A percentile compares a stretch with the other conserved stretches of the same genome.
Evolutionary conservation across 2,888 invertebrate species (phyloP).

Genomic region (Allygus modestus): DNA sequence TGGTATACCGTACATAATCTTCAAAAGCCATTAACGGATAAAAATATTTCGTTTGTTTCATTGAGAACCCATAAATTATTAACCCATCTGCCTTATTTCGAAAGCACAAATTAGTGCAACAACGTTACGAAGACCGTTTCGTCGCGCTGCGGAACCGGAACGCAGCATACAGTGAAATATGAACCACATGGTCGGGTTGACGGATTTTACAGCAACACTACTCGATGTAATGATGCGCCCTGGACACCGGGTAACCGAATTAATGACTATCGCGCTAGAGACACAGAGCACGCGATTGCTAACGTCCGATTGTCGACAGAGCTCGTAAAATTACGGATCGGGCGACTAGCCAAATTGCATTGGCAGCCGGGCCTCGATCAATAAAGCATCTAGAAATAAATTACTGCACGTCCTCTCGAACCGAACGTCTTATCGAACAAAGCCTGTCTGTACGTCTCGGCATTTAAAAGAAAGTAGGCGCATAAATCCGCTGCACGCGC

Average conservation of each 20-base stretch:
- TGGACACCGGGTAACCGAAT: neutral
- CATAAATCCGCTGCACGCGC: neutral
- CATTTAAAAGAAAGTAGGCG: conserved; percentile 30
- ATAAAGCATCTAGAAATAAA: conserved; percentile 54
- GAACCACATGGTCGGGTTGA: neutral
- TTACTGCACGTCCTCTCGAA: conserved; percentile 24
- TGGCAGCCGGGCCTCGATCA: conserved; percentile 34
- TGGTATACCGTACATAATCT: too few species aligned
- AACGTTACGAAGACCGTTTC: neutral
- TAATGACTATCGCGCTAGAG: neutral
- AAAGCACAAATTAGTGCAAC: neutral
- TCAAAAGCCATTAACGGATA: too few species aligned
- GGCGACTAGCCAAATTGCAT: conserved; percentile 42
- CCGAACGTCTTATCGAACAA: conserved; percentile 34
- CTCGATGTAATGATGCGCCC: neutral
- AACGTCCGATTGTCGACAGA: conserved; percentile 28
- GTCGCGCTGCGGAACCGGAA: conserved; percentile 13
- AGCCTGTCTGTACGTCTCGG: conserved; percentile 15
- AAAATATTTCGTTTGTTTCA: too few species aligned
- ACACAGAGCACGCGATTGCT: conserved; percentile 17
- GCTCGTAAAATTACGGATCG: conserved; percentile 49
- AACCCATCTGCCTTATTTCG: neutral
- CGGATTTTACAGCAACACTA: neutral
- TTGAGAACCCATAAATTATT: neutral
- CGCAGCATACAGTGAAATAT: neutral